These are phyloP conservation scores for Allophyes oxyacanthae DNA, from an alignment of 2,888 invertebrate genomes.

Conservation along the genomic window DNA sequence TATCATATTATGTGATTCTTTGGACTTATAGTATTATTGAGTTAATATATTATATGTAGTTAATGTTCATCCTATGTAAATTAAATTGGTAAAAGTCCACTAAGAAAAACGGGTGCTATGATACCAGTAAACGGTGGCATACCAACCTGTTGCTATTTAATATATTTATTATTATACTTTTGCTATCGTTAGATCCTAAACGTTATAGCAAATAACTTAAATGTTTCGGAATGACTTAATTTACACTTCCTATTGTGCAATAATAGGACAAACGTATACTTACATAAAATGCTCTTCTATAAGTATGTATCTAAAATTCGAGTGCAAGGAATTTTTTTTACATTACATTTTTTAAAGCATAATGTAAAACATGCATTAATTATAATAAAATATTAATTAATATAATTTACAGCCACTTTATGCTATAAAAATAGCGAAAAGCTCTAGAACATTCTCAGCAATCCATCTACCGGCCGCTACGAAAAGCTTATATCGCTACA, in stretches of 20 bases:
- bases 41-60: too few species aligned
- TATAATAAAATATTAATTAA: too few species aligned
- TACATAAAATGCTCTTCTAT: too few species aligned
- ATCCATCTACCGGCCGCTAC: conserved; percentile 43
- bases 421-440: too few species aligned
- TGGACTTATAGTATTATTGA: too few species aligned
- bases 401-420: too few species aligned
- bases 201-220: neutral
- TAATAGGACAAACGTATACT: too few species aligned
- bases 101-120: neutral
- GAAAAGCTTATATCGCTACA: conserved; percentile 15
- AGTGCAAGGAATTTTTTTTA: too few species aligned
- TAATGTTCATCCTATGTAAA: neutral
- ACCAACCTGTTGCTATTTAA: neutral
- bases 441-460: neutral
- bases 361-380: too few species aligned
- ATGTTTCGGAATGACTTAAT: neutral
- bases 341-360: too few species aligned
- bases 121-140: neutral
- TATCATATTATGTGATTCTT: too few species aligned
- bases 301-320: too few species aligned
- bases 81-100: neutral
- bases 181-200: conserved; percentile 1
- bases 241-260: neutral
- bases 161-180: neutral